Percentiles rank a stretch among this genome's conserved stretches.
phyloP scores from a whole-genome alignment of 2,888 invertebrate species.

The Rotaria macrura region DNA sequence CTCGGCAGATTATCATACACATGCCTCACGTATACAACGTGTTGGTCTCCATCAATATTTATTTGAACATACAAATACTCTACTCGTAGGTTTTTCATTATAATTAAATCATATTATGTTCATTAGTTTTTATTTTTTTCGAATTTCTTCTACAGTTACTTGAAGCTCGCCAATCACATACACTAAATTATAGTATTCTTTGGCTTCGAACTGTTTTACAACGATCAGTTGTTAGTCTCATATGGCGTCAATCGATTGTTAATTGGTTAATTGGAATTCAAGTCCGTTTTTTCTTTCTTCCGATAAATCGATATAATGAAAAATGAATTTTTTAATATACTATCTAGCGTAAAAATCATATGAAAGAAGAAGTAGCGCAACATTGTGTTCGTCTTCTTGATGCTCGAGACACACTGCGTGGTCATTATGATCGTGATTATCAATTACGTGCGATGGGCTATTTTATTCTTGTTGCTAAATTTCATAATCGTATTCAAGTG shows the following conservation, averaged over 20 bases:
- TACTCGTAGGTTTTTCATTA: not conserved
- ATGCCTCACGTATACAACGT: not conserved
- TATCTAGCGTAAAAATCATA: constrained; percentile 20
- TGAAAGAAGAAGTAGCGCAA: constrained; percentile 21
- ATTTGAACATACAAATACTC: constrained; percentile 13
- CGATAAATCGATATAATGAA: no score
- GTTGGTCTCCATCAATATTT: constrained; percentile 6
- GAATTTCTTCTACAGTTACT: not conserved
- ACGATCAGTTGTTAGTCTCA: not conserved
- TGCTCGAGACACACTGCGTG: constrained; percentile 1
- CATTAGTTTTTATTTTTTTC: no score
- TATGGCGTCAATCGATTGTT: not conserved
- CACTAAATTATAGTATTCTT: not conserved
- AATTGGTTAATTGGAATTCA: constrained; percentile 20
- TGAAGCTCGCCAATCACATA: not conserved
- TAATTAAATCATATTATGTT: no score
- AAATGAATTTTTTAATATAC: not conserved
- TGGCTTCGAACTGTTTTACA: not conserved
- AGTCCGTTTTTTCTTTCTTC: not conserved
- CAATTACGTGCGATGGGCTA: constrained; percentile 15
- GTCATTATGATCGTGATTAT: constrained; percentile 17
- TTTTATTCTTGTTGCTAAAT: not conserved
- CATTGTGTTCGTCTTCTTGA: constrained; percentile 3
- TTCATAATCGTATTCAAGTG: constrained; percentile 16
- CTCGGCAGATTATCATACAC: not conserved